Conservation (phyloP, 2,797 vertebrate species). For the Pipistrellus pygmaeus region DNA sequence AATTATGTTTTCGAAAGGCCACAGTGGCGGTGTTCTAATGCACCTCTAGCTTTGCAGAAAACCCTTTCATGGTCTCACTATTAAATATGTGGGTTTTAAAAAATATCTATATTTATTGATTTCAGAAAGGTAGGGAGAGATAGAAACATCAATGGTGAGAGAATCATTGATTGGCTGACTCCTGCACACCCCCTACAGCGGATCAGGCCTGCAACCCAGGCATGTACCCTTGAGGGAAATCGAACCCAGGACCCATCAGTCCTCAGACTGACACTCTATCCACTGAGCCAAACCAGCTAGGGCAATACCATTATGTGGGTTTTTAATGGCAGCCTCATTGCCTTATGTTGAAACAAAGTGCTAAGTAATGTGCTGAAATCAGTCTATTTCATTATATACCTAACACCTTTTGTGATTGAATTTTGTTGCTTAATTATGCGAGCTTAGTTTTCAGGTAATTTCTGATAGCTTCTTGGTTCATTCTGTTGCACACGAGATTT, state of each 20-base stretch:
- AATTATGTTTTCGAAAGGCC: conserved; percentile 20
- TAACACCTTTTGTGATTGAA: conserved; percentile 17
- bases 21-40: background rate
- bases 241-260: too few species aligned
- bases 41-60: conserved; percentile 30
- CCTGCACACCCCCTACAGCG: too few species aligned
- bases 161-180: too few species aligned
- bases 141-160: too few species aligned
- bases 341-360: background rate
- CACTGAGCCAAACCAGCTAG: too few species aligned
- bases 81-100: background rate
- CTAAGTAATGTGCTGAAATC: conserved; percentile 21
- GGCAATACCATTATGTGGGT: background rate
- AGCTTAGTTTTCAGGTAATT: background rate
- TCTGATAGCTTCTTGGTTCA: background rate
- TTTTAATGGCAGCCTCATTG: conserved; percentile 25
- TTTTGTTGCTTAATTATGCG: conserved; percentile 16
- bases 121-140: too few species aligned
- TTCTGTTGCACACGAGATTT: background rate
- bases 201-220: too few species aligned
- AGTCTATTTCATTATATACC: background rate
- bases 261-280: too few species aligned
- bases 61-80: background rate
- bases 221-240: too few species aligned
- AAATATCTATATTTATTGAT: too few species aligned